These are phyloP conservation scores for Leptobrachium ailaonicum DNA, from an alignment of 2,113 vertebrate genomes.

Conservation along the genomic window DNA sequence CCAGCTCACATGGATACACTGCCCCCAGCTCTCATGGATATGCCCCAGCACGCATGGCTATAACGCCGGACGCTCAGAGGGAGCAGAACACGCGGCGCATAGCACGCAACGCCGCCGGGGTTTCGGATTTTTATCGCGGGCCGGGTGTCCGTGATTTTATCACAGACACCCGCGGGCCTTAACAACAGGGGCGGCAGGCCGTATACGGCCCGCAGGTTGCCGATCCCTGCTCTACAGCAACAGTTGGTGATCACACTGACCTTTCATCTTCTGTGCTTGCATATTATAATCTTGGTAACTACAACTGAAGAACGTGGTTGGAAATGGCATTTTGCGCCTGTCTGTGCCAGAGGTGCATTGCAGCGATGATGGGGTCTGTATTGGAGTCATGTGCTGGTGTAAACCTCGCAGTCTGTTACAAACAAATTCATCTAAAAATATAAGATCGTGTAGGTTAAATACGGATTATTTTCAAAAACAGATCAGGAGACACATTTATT, in stretches of 20 bases:
- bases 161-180: too few relatives aligned
- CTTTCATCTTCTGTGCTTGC: slow-evolving; percentile 72
- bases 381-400: slow-evolving; percentile 59
- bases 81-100: too few relatives aligned
- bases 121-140: too few relatives aligned
- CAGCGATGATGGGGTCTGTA: slow-evolving; percentile 66
- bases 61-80: too few relatives aligned
- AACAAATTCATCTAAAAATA: slow-evolving; percentile 70
- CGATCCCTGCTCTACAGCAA: not conserved
- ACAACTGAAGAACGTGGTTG: slow-evolving; percentile 66
- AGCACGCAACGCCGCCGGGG: too few relatives aligned
- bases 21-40: too few relatives aligned
- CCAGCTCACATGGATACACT: too few relatives aligned
- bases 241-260: slow-evolving; percentile 56
- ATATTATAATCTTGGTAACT: slow-evolving; percentile 72
- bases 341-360: slow-evolving; percentile 65
- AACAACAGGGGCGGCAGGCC: too few relatives aligned
- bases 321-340: slow-evolving; percentile 60
- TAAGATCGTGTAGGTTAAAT: not conserved
- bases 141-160: too few relatives aligned
- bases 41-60: too few relatives aligned
- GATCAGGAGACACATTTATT: not conserved
- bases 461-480: not conserved
- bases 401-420: slow-evolving; percentile 62
- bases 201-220: too few relatives aligned